Evolutionary conservation across 2,797 vertebrate genomes (phyloP), one percentile per base, ranked within the genome.

Genomic region (Sebastes aleutianus): DNA sequence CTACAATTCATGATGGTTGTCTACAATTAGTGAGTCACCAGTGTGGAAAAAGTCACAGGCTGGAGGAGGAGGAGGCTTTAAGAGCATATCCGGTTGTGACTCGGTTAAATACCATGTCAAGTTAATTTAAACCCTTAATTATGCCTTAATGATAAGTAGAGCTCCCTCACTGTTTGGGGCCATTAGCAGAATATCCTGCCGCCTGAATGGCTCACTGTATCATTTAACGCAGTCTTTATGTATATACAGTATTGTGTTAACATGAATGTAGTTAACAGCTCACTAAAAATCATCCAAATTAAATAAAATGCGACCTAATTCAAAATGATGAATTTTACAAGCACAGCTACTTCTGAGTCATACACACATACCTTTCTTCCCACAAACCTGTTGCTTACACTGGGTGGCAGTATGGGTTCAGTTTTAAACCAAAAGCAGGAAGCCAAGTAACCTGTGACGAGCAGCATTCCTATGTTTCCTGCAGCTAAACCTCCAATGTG

Each of bases 321-420:
- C 3, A 34, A 1, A 31, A 10, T n/a, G 8, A 29, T 29, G 5
- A 3, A 62, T 50, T 43, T 65, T 18, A 11, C 58, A 81, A 58
- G 18, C 20, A 27, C 6, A 58, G 14, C 2, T 43, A 5, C 2
- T 5, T 9, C 13, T 82, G 70, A 68, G 20, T 84, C 62, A 70
- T 39, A 9, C 22, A 53, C 16, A 73, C 34, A 73, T 31, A 50
- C 47, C 18, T 50, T 8, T 50, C 24, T 76, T 73, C 73, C 22
- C 59, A 76, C 27, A 76, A 77, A 86, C 82, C 74, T 84, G 83
- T 74, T 82, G 78, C 79, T 14, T 80, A 74, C 94, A 94, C 93
- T 94, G 80, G 94, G 92, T 87, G 94, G 93, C 94, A 94, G 91
- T 93, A 24, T 91, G 65, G 16, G 67, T 86, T 91, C 87, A 91